A percentile compares a stretch with the other conserved stretches of the same genome.
Evolutionary conservation across 2,113 vertebrate species (phyloP).

Genomic region (Corydoras sp.): DNA sequence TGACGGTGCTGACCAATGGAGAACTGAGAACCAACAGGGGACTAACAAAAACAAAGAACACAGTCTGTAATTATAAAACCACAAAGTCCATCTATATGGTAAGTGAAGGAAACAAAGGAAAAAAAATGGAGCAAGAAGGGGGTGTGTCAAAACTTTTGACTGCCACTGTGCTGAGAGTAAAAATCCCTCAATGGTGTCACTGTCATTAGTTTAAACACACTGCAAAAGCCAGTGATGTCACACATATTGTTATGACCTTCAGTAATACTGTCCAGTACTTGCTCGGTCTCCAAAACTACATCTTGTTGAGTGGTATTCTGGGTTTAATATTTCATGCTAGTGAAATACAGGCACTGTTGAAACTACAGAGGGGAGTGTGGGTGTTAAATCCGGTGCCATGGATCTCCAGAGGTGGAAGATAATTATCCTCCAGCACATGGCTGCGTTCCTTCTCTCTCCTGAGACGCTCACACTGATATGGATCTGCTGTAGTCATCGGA

Average conservation of each 20-base stretch:
- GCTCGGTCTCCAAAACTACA: neutral
- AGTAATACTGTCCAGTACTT: neutral
- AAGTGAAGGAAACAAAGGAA: no score
- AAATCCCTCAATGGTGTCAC: no score
- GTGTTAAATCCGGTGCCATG: conserved; percentile 49
- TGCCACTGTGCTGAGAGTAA: no score
- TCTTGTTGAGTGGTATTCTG: neutral
- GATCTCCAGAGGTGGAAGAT: conserved; percentile 49
- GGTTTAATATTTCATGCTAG: conserved; percentile 8
- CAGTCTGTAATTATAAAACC: no score
- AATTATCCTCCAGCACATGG: conserved; percentile 56
- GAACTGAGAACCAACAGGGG: no score
- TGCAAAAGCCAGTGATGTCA: neutral
- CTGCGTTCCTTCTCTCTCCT: conserved; percentile 44
- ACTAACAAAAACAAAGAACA: no score
- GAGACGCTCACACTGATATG: conserved; percentile 55
- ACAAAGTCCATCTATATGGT: no score
- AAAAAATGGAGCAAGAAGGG: no score
- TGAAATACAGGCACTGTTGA: conserved; percentile 3
- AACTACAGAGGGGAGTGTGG: conserved; percentile 35
- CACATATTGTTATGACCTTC: neutral
- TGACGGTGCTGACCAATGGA: no score
- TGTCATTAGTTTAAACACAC: no score
- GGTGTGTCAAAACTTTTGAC: no score
- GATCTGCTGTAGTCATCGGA: conserved; percentile 59